Percentiles rank a stretch among this genome's conserved stretches.
Evolutionary conservation across 2,113 vertebrate species (phyloP).

Genomic region (Nettapus auritus): DNA sequence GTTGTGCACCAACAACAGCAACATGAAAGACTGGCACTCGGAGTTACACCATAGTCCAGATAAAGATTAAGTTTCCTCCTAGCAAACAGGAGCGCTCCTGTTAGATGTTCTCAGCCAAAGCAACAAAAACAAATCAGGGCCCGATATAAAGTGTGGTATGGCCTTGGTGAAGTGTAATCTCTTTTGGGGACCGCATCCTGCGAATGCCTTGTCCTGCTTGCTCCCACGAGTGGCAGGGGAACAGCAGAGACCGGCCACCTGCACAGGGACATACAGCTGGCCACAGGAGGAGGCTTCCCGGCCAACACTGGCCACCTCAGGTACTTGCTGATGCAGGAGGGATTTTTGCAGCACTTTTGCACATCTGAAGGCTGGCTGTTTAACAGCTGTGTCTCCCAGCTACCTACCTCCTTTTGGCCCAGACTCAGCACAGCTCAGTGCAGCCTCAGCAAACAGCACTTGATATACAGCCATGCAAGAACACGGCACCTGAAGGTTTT

Average conservation of each 20-base stretch:
- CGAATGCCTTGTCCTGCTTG: not conserved
- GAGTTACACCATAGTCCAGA: not conserved
- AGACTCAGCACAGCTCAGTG: not conserved
- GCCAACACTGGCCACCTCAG: not conserved
- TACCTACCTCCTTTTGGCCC: not conserved
- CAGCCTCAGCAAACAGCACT: not conserved
- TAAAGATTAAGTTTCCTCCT: not conserved
- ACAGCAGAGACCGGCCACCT: rapidly evolving
- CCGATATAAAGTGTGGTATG: not conserved
- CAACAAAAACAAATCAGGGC: not conserved
- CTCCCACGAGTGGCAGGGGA: not conserved
- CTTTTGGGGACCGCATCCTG: not conserved
- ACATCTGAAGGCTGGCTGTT: not conserved
- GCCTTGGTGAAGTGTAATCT: not conserved
- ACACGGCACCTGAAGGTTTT: not conserved
- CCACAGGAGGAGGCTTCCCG: rapidly evolving
- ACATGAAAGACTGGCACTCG: not conserved
- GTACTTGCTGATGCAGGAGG: not conserved
- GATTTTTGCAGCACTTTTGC: not conserved
- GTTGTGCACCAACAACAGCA: not conserved
- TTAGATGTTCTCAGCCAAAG: not conserved
- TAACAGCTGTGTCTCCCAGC: not conserved
- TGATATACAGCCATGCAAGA: not conserved
- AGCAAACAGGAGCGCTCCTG: rapidly evolving
- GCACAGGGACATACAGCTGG: rapidly evolving